Conservation (phyloP, 2,797 vertebrate species). For the Calcarius lapponicus region DNA sequence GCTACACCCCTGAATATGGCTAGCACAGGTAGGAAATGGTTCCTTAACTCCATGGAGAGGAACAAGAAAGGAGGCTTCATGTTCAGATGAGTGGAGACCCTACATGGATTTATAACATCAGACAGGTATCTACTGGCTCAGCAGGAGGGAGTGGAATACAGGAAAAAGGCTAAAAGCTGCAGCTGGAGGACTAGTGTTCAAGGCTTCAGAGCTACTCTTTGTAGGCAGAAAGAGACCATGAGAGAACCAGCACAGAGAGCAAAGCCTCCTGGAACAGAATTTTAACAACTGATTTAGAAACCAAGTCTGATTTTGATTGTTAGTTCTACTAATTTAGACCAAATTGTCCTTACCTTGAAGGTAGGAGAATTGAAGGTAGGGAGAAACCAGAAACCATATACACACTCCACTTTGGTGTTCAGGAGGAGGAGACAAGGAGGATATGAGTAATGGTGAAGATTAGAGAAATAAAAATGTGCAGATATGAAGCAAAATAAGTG, state of each 20-base stretch:
- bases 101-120: not conserved
- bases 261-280: not conserved
- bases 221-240: not conserved
- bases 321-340: not conserved
- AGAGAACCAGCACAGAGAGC: not conserved
- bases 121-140: not conserved
- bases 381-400: not conserved
- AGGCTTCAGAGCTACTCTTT: not conserved
- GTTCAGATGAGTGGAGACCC: not conserved
- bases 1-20: not conserved
- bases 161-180: not conserved
- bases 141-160: not conserved
- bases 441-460: not conserved
- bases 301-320: not conserved
- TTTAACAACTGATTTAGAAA: not conserved
- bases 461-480: not conserved
- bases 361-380: not conserved
- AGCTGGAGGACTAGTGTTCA: not conserved
- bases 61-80: not conserved
- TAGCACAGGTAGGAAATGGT: not conserved
- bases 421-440: not conserved
- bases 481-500: not conserved
- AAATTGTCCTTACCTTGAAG: not conserved
- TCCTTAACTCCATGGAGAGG: not conserved
- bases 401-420: not conserved